A percentile compares a stretch with the other conserved stretches of the same genome.
Conservation (phyloP, 2,113 vertebrate species). For the Porphyrio hochstetteri region DNA sequence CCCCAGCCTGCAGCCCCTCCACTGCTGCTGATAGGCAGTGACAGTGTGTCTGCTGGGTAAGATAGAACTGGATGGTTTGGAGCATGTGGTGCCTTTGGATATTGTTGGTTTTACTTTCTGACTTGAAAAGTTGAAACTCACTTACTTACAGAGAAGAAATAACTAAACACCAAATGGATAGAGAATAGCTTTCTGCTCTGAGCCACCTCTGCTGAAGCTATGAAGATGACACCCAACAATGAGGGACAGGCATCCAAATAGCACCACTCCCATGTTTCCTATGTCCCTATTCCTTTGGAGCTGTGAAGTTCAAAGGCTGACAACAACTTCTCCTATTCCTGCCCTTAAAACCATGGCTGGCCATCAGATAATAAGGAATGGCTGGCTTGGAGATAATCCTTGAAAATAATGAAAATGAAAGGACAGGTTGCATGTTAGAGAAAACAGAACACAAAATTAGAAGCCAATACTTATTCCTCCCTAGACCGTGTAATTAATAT, state of each 20-base stretch:
- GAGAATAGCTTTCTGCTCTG: neutral
- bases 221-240: neutral
- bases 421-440: neutral
- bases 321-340: neutral
- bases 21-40: accelerated
- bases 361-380: neutral
- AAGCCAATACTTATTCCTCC: neutral
- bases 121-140: neutral
- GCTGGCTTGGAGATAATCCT: neutral
- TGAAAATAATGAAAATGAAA: neutral
- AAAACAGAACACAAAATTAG: neutral
- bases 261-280: neutral
- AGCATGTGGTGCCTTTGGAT: neutral
- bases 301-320: neutral
- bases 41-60: neutral
- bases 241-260: neutral
- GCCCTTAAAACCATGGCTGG: neutral
- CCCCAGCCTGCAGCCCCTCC: neutral
- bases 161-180: neutral
- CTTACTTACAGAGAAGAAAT: neutral
- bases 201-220: neutral
- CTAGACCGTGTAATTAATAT: neutral
- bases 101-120: neutral
- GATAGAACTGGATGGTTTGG: neutral
- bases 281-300: neutral